phyloP scores from a whole-genome alignment of 2,888 invertebrate species.

The Eurytoma adleriae region DNA sequence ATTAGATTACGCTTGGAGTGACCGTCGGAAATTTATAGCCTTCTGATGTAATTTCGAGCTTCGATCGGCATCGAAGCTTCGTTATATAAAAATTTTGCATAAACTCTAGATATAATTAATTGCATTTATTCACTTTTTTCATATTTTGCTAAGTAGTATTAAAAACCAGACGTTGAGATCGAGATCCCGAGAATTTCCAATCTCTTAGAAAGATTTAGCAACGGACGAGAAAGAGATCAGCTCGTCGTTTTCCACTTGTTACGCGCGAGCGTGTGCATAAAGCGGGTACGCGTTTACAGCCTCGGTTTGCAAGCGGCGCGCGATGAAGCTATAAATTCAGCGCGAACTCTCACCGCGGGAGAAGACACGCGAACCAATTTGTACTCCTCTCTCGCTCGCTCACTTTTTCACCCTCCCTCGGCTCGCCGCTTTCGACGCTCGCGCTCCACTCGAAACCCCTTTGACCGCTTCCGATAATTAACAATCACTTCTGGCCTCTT shows the following conservation, averaged over 20 bases:
- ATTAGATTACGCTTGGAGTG: constrained; percentile 36
- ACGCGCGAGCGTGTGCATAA: constrained; percentile 28
- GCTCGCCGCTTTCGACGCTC: background rate
- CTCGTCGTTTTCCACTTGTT: constrained; percentile 7
- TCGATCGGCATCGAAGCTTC: no score
- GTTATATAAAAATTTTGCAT: no score
- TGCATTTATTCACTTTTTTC: background rate
- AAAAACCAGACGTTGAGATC: background rate
- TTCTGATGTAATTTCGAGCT: no score
- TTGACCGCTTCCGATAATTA: constrained; percentile 33
- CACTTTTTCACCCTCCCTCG: constrained; percentile 5
- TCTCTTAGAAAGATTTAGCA: background rate
- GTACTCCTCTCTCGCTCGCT: constrained; percentile 31
- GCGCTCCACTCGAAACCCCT: background rate
- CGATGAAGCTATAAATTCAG: constrained; percentile 74
- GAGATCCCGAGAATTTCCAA: background rate
- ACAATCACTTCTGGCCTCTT: constrained; percentile 14
- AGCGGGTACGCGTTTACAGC: constrained; percentile 48
- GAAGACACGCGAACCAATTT: constrained; percentile 60
- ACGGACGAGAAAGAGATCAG: background rate
- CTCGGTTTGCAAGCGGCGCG: constrained; percentile 53
- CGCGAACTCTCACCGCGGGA: constrained; percentile 59
- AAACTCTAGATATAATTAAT: background rate
- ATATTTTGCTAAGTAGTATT: background rate
- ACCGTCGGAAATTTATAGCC: background rate